phyloP scores from a whole-genome alignment of 2,888 invertebrate species.

The Rutpela maculata region DNA sequence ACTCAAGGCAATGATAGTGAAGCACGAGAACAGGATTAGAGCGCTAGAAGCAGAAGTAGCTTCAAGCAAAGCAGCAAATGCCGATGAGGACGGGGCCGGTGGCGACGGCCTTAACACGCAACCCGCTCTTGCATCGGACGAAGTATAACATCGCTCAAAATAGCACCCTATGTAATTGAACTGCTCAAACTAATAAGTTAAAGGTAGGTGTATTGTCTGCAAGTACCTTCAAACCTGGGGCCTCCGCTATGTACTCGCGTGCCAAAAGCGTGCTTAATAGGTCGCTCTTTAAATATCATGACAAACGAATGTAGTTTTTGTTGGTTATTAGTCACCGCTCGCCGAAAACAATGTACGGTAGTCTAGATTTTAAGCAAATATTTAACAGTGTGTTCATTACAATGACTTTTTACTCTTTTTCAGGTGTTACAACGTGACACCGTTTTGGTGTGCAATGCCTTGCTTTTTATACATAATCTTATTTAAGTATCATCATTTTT shows the following conservation, averaged over 20 bases:
- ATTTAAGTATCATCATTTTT: conserved; percentile 56
- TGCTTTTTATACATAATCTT: conserved; percentile 63
- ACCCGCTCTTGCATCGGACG: conserved; percentile 77
- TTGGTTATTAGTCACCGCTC: conserved; percentile 11
- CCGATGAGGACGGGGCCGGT: conserved; percentile 72
- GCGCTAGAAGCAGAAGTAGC: conserved; percentile 83
- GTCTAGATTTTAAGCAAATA: conserved; percentile 27
- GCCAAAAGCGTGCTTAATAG: conserved; percentile 10
- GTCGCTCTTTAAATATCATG: conserved; percentile 14
- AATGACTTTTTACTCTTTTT: conserved; percentile 41
- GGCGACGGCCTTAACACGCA: conserved; percentile 71
- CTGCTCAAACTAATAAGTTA: conserved; percentile 55
- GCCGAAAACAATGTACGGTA: conserved; percentile 28
- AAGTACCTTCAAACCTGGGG: conserved; percentile 8
- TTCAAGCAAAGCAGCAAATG: conserved; percentile 61
- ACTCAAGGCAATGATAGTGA: conserved; percentile 94
- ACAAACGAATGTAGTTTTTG: conserved; percentile 22
- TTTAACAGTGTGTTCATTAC: conserved; percentile 32
- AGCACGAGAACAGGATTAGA: conserved; percentile 92
- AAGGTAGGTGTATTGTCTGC: conserved; percentile 42
- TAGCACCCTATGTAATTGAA: conserved; percentile 26
- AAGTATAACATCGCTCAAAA: conserved; percentile 73
- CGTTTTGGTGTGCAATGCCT: conserved; percentile 59
- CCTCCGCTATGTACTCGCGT: conserved; percentile 2
- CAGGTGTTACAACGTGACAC: conserved; percentile 54